A percentile compares a stretch with the other conserved stretches of the same genome.
Evolutionary conservation across 2,888 invertebrate genomes (phyloP).

Genomic region (Apotomis betuletana): DNA sequence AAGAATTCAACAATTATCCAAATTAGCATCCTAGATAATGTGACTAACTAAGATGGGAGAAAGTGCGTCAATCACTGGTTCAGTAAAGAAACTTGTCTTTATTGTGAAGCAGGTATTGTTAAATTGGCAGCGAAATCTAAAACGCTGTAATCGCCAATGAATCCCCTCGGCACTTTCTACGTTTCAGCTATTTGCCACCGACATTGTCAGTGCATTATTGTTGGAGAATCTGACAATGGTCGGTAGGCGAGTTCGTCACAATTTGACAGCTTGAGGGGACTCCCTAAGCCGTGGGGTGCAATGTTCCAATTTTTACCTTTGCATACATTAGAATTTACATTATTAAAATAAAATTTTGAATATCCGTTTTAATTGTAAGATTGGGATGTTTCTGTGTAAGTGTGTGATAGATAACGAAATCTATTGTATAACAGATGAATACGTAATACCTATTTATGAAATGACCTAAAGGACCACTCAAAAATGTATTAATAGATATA

Average conservation of each 20-base stretch:
- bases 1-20: conserved; percentile 28
- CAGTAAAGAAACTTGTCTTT: conserved; percentile 74
- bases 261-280: conserved; percentile 68
- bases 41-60: conserved; percentile 67
- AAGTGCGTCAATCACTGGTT: conserved; percentile 69
- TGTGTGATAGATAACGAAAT: too few relatives aligned
- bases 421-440: too few relatives aligned
- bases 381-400: neutral
- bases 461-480: too few relatives aligned
- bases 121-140: conserved; percentile 52
- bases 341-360: conserved; percentile 31
- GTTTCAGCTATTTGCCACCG: too few relatives aligned
- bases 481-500: too few relatives aligned
- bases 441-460: too few relatives aligned
- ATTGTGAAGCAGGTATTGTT: conserved; percentile 65
- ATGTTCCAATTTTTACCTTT: conserved; percentile 51
- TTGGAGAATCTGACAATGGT: conserved; percentile 70
- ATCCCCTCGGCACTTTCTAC: too few relatives aligned
- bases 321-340: conserved; percentile 44
- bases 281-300: conserved; percentile 58
- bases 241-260: conserved; percentile 66
- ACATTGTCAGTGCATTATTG: conserved; percentile 71
- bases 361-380: conserved; percentile 4
- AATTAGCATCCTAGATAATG: conserved; percentile 54
- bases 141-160: too few relatives aligned